Evolutionary conservation across 2,113 vertebrate species (phyloP).

Genomic region (Loxodonta africana): DNA sequence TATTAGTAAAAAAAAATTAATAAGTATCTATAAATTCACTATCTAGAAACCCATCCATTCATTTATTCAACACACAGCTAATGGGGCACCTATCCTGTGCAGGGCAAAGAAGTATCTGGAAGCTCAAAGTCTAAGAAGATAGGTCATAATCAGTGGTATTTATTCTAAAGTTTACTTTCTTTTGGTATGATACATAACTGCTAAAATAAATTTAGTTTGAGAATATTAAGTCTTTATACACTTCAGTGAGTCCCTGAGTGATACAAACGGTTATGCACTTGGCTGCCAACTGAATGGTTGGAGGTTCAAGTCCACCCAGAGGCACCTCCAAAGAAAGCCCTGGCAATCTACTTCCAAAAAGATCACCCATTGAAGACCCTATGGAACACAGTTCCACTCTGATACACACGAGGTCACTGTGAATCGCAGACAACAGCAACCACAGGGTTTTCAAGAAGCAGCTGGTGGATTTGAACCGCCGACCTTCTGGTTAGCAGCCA

Average conservation of each 20-base stretch:
- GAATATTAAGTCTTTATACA: not conserved
- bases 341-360: not conserved
- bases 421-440: not conserved
- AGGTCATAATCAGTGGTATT: not conserved
- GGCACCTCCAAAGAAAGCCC: not conserved
- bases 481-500: too few species aligned
- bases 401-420: not conserved
- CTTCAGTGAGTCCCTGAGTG: not conserved
- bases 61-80: not conserved
- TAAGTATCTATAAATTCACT: not conserved
- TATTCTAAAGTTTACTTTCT: not conserved
- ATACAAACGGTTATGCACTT: not conserved
- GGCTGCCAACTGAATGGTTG: not conserved
- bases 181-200: not conserved
- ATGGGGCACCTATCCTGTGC: accelerated
- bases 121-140: not conserved
- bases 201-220: not conserved
- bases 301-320: not conserved
- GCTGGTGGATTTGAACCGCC: too few species aligned
- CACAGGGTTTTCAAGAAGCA: too few species aligned
- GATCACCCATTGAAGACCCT: too few species aligned
- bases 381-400: not conserved
- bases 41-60: not conserved
- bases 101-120: not conserved
- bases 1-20: not conserved